A percentile compares a stretch with the other conserved stretches of the same genome.
phyloP scores from a whole-genome alignment of 2,797 vertebrate genomes.

The Karalla daura region DNA sequence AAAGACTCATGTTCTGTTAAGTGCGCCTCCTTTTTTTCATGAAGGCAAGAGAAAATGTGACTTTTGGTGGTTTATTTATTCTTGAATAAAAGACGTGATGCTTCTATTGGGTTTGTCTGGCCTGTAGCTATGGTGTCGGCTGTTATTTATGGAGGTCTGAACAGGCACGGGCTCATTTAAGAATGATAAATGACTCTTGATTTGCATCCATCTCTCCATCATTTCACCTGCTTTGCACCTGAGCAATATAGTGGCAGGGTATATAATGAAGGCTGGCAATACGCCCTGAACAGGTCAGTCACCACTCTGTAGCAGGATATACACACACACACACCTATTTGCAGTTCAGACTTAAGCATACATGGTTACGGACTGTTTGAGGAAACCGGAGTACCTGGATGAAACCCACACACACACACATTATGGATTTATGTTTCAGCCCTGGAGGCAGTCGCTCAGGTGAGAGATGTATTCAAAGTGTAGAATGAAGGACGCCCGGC shows the following conservation, averaged over 20 bases:
- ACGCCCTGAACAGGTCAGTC: too few relatives aligned
- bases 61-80: conserved; percentile 43
- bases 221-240: too few relatives aligned
- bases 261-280: too few relatives aligned
- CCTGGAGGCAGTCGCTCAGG: too few relatives aligned
- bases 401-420: too few relatives aligned
- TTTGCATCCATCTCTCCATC: neutral
- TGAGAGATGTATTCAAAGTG: neutral
- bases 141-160: neutral
- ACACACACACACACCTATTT: too few relatives aligned
- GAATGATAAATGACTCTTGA: neutral
- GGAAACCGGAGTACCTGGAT: too few relatives aligned
- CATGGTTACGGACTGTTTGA: too few relatives aligned
- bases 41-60: conserved; percentile 6
- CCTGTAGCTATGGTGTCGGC: neutral
- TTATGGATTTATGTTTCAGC: too few relatives aligned
- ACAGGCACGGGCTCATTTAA: neutral
- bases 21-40: neutral
- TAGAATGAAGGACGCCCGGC: neutral
- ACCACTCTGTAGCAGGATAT: too few relatives aligned
- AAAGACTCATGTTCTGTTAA: conserved; percentile 24
- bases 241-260: too few relatives aligned
- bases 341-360: too few relatives aligned
- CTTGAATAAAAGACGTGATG: conserved; percentile 38
- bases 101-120: neutral